Evolutionary conservation across 2,888 invertebrate genomes (phyloP).

Genomic region (Synergus laeviventris): DNA sequence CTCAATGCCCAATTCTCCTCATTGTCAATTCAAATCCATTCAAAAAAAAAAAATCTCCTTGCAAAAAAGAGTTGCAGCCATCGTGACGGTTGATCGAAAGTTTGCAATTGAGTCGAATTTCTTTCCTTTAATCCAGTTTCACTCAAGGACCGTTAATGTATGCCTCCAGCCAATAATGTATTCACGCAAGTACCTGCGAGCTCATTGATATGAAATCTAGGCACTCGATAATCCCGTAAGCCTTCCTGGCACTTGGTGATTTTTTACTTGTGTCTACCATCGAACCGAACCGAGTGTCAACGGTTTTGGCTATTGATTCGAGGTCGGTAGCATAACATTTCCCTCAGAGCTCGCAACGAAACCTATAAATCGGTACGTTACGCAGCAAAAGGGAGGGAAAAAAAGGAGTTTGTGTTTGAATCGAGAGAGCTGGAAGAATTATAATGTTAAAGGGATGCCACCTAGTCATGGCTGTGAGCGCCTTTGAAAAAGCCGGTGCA

Average conservation of each 20-base stretch:
- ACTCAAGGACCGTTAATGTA: slow-evolving; percentile 62
- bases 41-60: background rate
- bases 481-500: slow-evolving; percentile 70
- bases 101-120: slow-evolving; percentile 25
- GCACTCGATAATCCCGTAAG: slow-evolving; percentile 67
- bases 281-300: slow-evolving; percentile 50
- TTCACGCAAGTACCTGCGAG: slow-evolving; percentile 51
- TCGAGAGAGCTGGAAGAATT: slow-evolving; percentile 65
- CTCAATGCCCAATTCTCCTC: background rate
- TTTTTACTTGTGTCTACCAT: slow-evolving; percentile 38
- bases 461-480: slow-evolving; percentile 58
- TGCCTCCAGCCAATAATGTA: slow-evolving; percentile 60
- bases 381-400: slow-evolving; percentile 50
- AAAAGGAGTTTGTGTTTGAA: slow-evolving; percentile 40
- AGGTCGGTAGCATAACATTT: slow-evolving; percentile 71
- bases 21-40: slow-evolving; percentile 30
- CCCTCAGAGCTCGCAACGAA: slow-evolving; percentile 34
- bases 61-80: slow-evolving; percentile 11
- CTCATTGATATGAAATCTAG: slow-evolving; percentile 58
- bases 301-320: slow-evolving; percentile 72
- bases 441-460: slow-evolving; percentile 75
- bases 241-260: slow-evolving; percentile 49
- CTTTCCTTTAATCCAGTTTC: slow-evolving; percentile 59
- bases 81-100: slow-evolving; percentile 35
- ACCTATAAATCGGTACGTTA: slow-evolving; percentile 61